phyloP scores from a whole-genome alignment of 2,113 vertebrate genomes.

The Paracanthobrama guichenoti region DNA sequence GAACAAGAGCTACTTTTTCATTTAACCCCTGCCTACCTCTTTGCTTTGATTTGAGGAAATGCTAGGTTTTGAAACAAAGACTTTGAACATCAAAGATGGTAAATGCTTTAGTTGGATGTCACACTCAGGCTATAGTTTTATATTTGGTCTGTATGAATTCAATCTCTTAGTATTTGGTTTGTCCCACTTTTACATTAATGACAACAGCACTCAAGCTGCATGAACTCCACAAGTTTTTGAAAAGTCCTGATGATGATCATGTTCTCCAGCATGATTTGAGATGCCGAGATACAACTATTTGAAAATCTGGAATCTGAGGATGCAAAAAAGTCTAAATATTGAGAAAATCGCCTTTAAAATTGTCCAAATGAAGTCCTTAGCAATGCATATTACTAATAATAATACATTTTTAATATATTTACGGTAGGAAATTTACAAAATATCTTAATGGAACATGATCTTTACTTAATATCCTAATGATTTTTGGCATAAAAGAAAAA shows the following conservation, averaged over 20 bases:
- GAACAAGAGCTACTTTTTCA: slow-evolving; percentile 25
- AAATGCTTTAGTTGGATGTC: not conserved
- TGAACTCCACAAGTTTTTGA: not conserved
- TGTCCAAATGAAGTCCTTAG: too few species aligned
- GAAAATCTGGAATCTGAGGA: too few species aligned
- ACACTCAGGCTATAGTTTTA: not conserved
- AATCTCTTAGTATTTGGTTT: not conserved
- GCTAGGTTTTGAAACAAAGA: not conserved
- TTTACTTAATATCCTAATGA: too few species aligned
- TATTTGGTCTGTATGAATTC: not conserved
- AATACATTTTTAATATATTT: too few species aligned
- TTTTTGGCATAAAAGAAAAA: too few species aligned
- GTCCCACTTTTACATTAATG: not conserved
- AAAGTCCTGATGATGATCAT: not conserved
- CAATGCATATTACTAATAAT: too few species aligned
- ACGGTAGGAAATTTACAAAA: too few species aligned
- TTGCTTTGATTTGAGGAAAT: slow-evolving; percentile 1
- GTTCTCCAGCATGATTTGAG: not conserved
- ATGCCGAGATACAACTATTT: not conserved
- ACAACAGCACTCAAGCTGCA: not conserved
- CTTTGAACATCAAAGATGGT: not conserved
- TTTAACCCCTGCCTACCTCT: slow-evolving; percentile 47
- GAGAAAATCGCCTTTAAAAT: too few species aligned
- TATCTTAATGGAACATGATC: too few species aligned
- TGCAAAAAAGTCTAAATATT: too few species aligned